Evolutionary conservation across 2,113 vertebrate genomes (phyloP), one percentile per base, ranked within the genome.

Genomic region (Pogona vitticeps): DNA sequence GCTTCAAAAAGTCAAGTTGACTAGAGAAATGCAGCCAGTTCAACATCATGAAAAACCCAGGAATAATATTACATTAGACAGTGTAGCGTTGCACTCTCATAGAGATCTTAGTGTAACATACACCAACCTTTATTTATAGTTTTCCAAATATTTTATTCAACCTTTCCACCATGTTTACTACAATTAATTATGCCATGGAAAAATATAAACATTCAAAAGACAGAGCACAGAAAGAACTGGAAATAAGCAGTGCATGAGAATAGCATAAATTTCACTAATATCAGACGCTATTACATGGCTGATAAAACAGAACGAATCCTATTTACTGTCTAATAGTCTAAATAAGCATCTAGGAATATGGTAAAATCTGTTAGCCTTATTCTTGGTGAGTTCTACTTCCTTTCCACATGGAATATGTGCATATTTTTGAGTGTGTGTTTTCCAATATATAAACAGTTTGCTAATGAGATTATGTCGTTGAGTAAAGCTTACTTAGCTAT

Each of bases 201-300:
- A 65, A 23, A 26, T 36, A 14, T 14, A 36, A 33, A 33, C n/a
- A 33, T 4, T 3, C 36, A 73, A 67, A 42, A 68, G 58, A 58
- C 33, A 17, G 2, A 56, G 15, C 21, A 2, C 20, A 20, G 63
- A 65, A 65, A 65, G 26, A 65, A 1, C n/a, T n/a, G n/a, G 31
- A 3, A 40, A 21, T 12, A 70, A 40, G 63, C n/a, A 58, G 0
- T 46, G n/a, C 0, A 3, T 38, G 2, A 38, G 14, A 1, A 0
- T 21, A 36, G 59, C 67, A 68, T 68, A 8, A 12, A n/a, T 68
- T n/a, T 31, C 8, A n/a, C n/a, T n/a, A n/a, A n/a, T n/a, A n/a
- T n/a, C n/a, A n/a, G n/a, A n/a, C n/a, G n/a, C n/a, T n/a, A n/a
- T n/a, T n/a, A n/a, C n/a, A n/a, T n/a, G n/a, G n/a, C n/a, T n/a